Conservation (phyloP, 1,140 invertebrate species). For the Acromyrmex charruanus region DNA sequence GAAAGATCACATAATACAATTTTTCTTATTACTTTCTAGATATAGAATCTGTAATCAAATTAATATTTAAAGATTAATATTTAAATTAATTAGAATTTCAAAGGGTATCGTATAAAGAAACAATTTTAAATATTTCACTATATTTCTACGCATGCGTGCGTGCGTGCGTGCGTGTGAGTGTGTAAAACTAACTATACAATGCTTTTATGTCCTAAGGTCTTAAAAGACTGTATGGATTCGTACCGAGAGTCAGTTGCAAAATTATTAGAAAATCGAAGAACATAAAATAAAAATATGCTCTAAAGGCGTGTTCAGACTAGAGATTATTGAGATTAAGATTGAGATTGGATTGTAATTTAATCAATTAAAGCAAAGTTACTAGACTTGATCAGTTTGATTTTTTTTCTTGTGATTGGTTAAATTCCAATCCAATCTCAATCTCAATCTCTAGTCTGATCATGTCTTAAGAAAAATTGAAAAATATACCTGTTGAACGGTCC, state of each 20-base stretch:
- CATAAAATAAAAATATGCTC: background rate
- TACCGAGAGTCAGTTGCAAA: background rate
- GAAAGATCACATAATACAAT: background rate
- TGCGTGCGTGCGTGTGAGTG: too few species aligned
- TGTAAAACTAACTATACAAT: background rate
- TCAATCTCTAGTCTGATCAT: too few species aligned
- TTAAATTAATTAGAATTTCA: background rate
- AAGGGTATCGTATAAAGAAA: background rate
- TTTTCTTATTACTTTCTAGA: background rate
- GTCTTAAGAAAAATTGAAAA: background rate
- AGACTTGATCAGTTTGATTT: too few species aligned
- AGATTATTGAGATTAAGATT: too few species aligned
- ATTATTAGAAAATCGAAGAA: background rate
- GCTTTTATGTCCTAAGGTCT: background rate
- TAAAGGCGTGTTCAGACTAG: too few species aligned
- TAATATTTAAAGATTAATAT: background rate
- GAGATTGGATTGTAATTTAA: too few species aligned
- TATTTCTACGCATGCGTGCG: background rate
- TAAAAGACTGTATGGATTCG: background rate
- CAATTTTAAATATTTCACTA: background rate
- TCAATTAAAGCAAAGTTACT: too few species aligned
- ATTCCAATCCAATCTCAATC: too few species aligned
- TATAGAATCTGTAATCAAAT: background rate
- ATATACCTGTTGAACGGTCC: slow-evolving; percentile 94
- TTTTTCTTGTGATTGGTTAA: too few species aligned